Conservation (phyloP, 2,113 vertebrate genomes). For the Camelus dromedarius region DNA sequence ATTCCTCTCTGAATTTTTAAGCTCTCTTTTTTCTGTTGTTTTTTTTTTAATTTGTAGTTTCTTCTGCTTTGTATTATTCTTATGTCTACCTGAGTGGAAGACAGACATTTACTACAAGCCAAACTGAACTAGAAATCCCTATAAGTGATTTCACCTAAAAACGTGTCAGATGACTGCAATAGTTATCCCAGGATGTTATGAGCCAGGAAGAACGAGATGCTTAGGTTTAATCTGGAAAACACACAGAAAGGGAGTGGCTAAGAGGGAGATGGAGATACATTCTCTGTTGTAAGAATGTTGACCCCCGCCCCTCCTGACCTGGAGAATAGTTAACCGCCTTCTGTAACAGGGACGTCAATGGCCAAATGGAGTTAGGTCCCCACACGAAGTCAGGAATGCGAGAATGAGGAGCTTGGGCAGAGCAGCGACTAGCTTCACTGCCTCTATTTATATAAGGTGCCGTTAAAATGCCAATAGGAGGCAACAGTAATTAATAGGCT, state of each 20-base stretch:
- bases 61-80: neutral
- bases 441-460: slow-evolving; percentile 9
- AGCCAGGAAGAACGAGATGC: slow-evolving; percentile 74
- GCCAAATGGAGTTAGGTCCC: neutral
- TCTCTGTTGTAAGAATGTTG: slow-evolving; percentile 63
- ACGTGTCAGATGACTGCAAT: slow-evolving; percentile 63
- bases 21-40: slow-evolving; percentile 5
- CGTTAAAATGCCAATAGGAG: slow-evolving; percentile 29
- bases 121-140: slow-evolving; percentile 70
- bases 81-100: slow-evolving; percentile 42
- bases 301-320: slow-evolving; percentile 50
- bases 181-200: slow-evolving; percentile 51
- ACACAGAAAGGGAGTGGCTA: neutral
- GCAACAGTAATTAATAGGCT: slow-evolving; percentile 32
- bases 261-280: slow-evolving; percentile 40
- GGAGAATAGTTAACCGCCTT: slow-evolving; percentile 58
- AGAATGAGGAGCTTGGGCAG: slow-evolving; percentile 64
- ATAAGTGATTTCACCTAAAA: slow-evolving; percentile 61
- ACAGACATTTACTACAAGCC: slow-evolving; percentile 46
- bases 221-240: slow-evolving; percentile 50
- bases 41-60: neutral
- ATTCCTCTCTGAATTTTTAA: slow-evolving; percentile 60
- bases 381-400: slow-evolving; percentile 67
- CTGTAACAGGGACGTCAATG: slow-evolving; percentile 53
- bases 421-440: neutral